A percentile compares a stretch with the other conserved stretches of the same genome.
These are phyloP conservation scores for Proteles cristata DNA, from an alignment of 2,113 vertebrate genomes.

Conservation along the genomic window DNA sequence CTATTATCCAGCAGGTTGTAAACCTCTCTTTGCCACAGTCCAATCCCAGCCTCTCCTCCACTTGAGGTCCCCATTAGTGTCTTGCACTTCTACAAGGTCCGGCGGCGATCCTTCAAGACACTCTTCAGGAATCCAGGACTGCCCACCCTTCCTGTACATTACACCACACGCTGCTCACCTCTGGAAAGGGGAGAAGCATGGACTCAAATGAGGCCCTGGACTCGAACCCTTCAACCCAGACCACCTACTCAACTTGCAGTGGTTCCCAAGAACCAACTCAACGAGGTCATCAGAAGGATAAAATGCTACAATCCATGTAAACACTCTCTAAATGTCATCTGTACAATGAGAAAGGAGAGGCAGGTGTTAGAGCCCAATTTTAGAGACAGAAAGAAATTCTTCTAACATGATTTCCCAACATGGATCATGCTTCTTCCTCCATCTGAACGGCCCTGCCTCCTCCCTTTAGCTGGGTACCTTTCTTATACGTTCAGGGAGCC, in stretches of 20 bases:
- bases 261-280: background rate
- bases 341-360: background rate
- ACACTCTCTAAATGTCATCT: background rate
- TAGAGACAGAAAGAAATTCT: background rate
- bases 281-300: background rate
- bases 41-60: background rate
- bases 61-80: background rate
- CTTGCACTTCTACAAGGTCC: background rate
- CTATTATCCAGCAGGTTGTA: background rate
- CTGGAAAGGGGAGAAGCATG: background rate
- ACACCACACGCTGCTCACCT: background rate
- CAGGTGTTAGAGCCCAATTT: background rate
- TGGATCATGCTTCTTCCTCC: too few species aligned
- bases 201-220: background rate
- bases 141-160: background rate
- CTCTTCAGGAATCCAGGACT: background rate
- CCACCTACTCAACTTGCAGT: background rate
- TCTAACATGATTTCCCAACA: background rate
- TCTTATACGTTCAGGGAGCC: background rate
- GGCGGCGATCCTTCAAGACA: background rate
- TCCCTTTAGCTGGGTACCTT: background rate
- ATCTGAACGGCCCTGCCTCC: background rate
- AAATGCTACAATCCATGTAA: background rate
- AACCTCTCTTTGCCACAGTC: background rate
- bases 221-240: background rate